phyloP scores from a whole-genome alignment of 64 coral and sea anemone species.

The Orbicella faveolata region DNA sequence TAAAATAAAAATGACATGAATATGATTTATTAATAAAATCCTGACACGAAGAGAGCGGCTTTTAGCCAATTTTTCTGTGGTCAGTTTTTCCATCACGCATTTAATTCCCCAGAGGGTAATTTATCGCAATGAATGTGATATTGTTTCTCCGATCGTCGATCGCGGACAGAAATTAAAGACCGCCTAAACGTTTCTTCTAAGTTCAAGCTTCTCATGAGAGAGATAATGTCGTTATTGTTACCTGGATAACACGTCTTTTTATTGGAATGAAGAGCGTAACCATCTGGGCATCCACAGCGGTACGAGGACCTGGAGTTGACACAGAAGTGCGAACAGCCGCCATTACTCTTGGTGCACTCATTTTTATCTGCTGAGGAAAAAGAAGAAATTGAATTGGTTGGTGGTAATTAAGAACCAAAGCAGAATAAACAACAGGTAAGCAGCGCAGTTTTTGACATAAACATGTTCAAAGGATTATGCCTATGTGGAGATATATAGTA shows the following conservation, averaged over 20 bases:
- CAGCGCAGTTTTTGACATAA: not conserved
- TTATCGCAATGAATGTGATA: no score
- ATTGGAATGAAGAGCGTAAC: slow-evolving; percentile 64
- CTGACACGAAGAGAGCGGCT: not conserved
- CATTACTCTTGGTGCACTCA: slow-evolving; percentile 76
- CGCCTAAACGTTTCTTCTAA: not conserved
- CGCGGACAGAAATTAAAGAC: no score
- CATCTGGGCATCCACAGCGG: slow-evolving; percentile 70
- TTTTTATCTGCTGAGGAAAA: slow-evolving; percentile 71
- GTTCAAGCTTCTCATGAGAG: not conserved
- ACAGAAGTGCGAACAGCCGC: slow-evolving; percentile 90
- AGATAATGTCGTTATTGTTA: slow-evolving; percentile 1
- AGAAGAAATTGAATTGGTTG: not conserved
- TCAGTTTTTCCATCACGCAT: not conserved
- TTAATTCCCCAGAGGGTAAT: not conserved
- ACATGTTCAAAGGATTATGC: not conserved
- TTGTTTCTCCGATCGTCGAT: not conserved
- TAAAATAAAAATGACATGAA: not conserved
- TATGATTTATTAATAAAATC: slow-evolving; percentile 17
- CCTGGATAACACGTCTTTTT: slow-evolving; percentile 78
- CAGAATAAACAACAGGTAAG: not conserved
- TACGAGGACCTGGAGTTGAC: slow-evolving; percentile 68
- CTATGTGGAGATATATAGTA: not conserved
- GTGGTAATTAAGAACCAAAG: not conserved
- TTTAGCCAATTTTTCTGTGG: slow-evolving; percentile 1